These are phyloP conservation scores for Strix uralensis DNA, from an alignment of 2,113 vertebrate genomes.

Conservation along the genomic window DNA sequence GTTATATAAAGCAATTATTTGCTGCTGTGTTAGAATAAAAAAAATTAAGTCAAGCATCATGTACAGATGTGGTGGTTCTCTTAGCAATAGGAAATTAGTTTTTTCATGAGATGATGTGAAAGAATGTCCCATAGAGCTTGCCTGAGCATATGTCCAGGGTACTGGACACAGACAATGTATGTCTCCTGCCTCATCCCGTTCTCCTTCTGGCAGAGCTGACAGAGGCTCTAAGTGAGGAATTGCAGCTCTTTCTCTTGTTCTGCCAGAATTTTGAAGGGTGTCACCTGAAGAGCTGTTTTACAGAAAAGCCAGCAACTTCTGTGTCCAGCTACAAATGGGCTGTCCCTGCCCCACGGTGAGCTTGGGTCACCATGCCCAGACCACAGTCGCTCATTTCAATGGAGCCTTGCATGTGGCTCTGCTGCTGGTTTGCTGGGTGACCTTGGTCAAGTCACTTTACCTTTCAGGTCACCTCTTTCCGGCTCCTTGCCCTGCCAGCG, in stretches of 20 bases:
- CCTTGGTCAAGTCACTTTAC: neutral
- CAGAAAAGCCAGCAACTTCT: neutral
- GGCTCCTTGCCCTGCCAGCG: neutral
- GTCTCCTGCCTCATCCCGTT: neutral
- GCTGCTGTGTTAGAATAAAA: neutral
- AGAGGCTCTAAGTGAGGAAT: neutral
- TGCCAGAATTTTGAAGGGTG: fast-evolving
- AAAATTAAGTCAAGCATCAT: neutral
- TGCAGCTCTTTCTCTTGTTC: neutral
- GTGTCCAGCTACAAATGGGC: neutral
- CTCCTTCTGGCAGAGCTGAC: neutral
- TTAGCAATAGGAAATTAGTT: neutral
- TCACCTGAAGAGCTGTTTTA: neutral
- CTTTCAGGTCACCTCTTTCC: neutral
- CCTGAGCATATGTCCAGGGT: neutral
- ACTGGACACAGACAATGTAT: neutral
- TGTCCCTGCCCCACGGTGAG: neutral
- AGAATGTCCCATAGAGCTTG: neutral
- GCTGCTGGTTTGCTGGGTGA: neutral
- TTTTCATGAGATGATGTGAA: neutral
- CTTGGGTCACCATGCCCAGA: fast-evolving
- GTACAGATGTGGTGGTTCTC: neutral
- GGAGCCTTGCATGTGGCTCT: neutral
- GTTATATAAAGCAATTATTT: neutral
- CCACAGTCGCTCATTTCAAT: fast-evolving